Evolutionary conservation across 2,888 invertebrate genomes (phyloP).

Genomic region (Sarcophaga caerulescens): DNA sequence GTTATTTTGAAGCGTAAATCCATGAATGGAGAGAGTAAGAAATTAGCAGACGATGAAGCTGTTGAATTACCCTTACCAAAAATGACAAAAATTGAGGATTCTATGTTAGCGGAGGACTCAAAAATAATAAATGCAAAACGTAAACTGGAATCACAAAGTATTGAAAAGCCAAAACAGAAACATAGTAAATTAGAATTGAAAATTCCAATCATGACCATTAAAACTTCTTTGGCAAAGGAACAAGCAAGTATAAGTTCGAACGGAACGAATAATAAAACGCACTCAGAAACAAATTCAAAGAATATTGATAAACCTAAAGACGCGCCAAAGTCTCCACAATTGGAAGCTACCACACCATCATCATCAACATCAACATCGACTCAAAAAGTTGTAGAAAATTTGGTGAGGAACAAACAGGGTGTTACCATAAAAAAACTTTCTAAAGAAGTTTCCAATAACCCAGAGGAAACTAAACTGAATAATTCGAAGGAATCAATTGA

Average conservation of each 20-base stretch:
- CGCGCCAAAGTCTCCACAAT: conserved; percentile 1
- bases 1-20: conserved; percentile 80
- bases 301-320: not conserved
- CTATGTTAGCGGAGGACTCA: conserved; percentile 34
- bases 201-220: conserved; percentile 63
- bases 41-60: conserved; percentile 40
- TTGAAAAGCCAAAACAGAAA: conserved; percentile 68
- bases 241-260: not conserved
- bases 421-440: conserved; percentile 78
- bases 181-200: conserved; percentile 68
- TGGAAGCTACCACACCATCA: conserved; percentile 4
- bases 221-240: conserved; percentile 31
- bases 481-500: conserved; percentile 24
- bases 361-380: conserved; percentile 39
- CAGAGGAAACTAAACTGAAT: conserved; percentile 13
- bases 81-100: conserved; percentile 71
- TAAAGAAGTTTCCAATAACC: conserved; percentile 53
- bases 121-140: conserved; percentile 61
- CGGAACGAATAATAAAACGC: conserved; percentile 21
- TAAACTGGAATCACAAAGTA: conserved; percentile 58
- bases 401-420: conserved; percentile 75
- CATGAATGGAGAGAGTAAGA: conserved; percentile 58
- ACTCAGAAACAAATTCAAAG: not conserved
- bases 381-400: conserved; percentile 73
- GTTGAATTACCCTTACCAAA: conserved; percentile 69